Evolutionary conservation across 2,888 invertebrate genomes (phyloP).

Genomic region (Micropterix aruncella): DNA sequence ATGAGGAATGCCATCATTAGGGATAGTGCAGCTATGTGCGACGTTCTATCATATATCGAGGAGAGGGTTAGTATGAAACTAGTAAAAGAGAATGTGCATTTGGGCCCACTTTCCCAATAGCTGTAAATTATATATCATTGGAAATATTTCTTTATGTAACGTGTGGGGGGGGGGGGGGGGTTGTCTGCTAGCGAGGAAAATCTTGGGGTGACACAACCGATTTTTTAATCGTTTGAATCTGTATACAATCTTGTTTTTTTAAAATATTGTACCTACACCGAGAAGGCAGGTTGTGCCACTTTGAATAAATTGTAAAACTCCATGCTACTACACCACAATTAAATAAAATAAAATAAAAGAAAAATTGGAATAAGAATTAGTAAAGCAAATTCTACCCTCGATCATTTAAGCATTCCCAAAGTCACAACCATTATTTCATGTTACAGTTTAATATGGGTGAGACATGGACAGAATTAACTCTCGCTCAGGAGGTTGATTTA

Average conservation of each 20-base stretch:
- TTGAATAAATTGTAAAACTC: background rate
- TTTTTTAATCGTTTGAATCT: too few species aligned
- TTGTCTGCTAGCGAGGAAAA: background rate
- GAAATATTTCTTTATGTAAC: too few species aligned
- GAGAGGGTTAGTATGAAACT: slow-evolving; percentile 33
- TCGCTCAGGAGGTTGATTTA: slow-evolving; percentile 54
- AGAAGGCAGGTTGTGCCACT: too few species aligned
- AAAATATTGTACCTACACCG: too few species aligned
- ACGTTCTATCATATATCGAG: slow-evolving; percentile 65
- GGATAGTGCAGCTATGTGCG: slow-evolving; percentile 83
- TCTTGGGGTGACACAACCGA: too few species aligned
- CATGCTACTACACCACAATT: background rate
- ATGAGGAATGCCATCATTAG: slow-evolving; percentile 76
- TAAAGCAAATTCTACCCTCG: too few species aligned
- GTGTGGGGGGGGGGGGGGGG: background rate
- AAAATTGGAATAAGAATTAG: too few species aligned
- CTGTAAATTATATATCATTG: background rate
- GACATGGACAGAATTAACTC: slow-evolving; percentile 56
- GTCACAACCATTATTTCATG: too few species aligned
- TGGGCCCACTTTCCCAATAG: background rate
- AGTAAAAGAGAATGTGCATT: background rate
- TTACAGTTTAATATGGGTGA: slow-evolving; percentile 13
- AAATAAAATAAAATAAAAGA: too few species aligned
- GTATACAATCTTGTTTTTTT: too few species aligned
- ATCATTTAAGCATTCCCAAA: too few species aligned